Base-by-base conservation (phyloP, 2,113 vertebrate genomes). In the Xerus inauris region DNA sequence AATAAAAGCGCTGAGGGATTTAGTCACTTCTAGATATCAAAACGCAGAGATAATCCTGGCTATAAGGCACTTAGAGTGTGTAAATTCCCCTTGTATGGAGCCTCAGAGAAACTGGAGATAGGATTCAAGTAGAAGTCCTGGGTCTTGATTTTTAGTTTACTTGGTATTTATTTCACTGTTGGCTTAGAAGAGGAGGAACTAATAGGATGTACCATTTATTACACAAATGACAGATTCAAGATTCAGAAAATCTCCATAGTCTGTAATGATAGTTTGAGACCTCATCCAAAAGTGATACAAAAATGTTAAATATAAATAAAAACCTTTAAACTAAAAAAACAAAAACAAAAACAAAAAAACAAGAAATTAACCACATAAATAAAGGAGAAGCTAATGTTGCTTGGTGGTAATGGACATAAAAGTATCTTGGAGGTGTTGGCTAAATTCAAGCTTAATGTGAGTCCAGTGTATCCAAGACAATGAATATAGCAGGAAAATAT, bases 121-220 rank as follows among this genome's bases (percentile, higher is more conserved):
- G 16, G 35, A 38, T 77, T 87, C 57, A 67, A 47, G 32, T 42
- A 69, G 62, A 88, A 87, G 42, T 59, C 49, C 38, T 59, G 73
- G 83, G 64, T 73, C 45, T 71, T 75, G n/a, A 67, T 38, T 49
- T 93, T 42, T 51, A 82, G 40, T 40, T 89, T 47, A 7, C 24
- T 84, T 54, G 59, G 7, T 94, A 16, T 86, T 97, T 86, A 57
- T 88, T 96, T 82, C 77, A 57, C 38, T 40, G 11, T 51, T 45
- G 57, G 22, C 24, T 89, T 94, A 67, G 24, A 87, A 79, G 19
- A 83, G 26, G 26, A 62, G 75, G 73, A 77, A 35, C 38, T 95
- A 40, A 75, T 62, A n/a, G 42, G 13, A 57, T 6, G 0, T 42
- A 40, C 16, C 47, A 28, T n/a, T 24, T 32, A 13, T 62, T 22